Conservation (phyloP, 2,797 vertebrate species). For the Leucoraja ocellata region DNA sequence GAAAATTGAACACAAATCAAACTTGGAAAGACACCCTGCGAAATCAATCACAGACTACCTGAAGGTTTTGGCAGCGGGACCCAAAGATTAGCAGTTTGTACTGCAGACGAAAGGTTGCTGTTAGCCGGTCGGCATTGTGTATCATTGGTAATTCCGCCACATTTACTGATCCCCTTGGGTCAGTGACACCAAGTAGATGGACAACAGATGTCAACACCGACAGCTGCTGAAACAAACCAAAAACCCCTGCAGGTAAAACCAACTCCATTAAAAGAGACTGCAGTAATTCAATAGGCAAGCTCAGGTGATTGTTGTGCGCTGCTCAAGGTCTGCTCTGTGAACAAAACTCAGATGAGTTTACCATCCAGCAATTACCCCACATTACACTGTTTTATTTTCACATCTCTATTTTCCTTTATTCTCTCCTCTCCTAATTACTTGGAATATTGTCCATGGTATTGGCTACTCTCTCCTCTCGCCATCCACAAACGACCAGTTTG, state of each 20-base stretch:
- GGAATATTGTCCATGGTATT: not conserved
- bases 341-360: slow-evolving; percentile 9
- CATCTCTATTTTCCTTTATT: not conserved
- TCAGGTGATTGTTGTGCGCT: not conserved
- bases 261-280: not conserved
- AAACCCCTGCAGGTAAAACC: slow-evolving; percentile 27
- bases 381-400: not conserved
- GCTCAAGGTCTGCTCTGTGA: not conserved
- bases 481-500: not conserved
- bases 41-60: not conserved
- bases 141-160: slow-evolving; percentile 12
- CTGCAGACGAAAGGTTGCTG: not conserved
- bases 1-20: not conserved
- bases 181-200: slow-evolving; percentile 15
- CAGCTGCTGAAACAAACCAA: slow-evolving; percentile 15
- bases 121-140: not conserved
- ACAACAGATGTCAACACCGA: slow-evolving; percentile 26
- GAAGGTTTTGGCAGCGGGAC: not conserved
- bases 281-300: slow-evolving; percentile 20
- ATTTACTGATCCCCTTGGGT: slow-evolving; percentile 32
- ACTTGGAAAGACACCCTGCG: not conserved
- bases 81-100: not conserved
- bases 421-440: not conserved
- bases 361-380: not conserved
- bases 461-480: not conserved